Percentiles rank a stretch among this genome's conserved stretches.
phyloP scores from a whole-genome alignment of 92 coral and sea anemone species.

The Diadumene lineata region DNA sequence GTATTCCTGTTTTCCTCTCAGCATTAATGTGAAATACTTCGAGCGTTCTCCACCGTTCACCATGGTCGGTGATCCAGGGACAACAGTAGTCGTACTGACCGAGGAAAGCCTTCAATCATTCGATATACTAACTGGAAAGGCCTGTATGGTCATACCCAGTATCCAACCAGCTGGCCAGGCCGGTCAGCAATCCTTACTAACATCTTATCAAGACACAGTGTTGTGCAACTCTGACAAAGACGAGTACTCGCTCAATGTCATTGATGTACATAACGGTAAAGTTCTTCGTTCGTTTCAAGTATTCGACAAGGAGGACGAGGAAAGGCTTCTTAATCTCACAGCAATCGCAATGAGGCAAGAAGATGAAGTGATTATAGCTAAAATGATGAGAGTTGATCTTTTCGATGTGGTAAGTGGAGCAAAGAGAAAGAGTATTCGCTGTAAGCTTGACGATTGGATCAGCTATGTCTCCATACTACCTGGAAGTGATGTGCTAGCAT shows the following conservation, averaged over 20 bases:
- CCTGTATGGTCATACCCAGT: slow-evolving; percentile 22
- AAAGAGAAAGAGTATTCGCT: slow-evolving; percentile 49
- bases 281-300: slow-evolving; percentile 51
- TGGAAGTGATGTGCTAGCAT: slow-evolving; percentile 41
- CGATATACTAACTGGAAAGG: slow-evolving; percentile 45
- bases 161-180: slow-evolving; percentile 65
- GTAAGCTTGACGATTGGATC: slow-evolving; percentile 85
- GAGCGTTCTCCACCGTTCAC: slow-evolving; percentile 57
- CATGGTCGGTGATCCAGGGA: slow-evolving; percentile 59
- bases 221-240: slow-evolving; percentile 73
- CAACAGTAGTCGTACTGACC: slow-evolving; percentile 55
- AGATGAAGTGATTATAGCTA: slow-evolving; percentile 72
- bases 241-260: slow-evolving; percentile 67
- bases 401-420: slow-evolving; percentile 59
- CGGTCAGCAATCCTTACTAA: slow-evolving; percentile 67
- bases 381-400: slow-evolving; percentile 74
- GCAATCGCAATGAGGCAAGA: slow-evolving; percentile 64
- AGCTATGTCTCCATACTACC: slow-evolving; percentile 50
- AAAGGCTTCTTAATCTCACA: slow-evolving; percentile 71
- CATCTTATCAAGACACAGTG: slow-evolving; percentile 42
- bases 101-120: slow-evolving; percentile 59
- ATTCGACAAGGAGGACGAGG: slow-evolving; percentile 74
- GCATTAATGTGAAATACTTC: slow-evolving; percentile 54
- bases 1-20: slow-evolving; percentile 12
- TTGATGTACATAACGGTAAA: slow-evolving; percentile 29